Percentiles rank a stretch among this genome's conserved stretches.
phyloP scores from a whole-genome alignment of 2,113 vertebrate species.

The Nyctereutes procyonoides region DNA sequence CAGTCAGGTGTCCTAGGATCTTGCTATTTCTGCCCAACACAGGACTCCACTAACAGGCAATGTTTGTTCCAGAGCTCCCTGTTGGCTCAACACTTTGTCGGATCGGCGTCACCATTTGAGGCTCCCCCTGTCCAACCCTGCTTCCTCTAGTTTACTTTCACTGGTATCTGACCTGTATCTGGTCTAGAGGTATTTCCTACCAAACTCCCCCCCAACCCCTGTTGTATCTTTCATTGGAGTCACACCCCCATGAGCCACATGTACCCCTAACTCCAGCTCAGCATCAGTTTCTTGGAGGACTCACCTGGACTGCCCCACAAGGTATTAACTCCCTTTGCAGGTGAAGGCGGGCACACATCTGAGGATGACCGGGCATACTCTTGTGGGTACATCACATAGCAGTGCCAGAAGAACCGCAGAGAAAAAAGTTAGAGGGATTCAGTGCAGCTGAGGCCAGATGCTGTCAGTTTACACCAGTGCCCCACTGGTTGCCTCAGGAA shows the following conservation, averaged over 20 bases:
- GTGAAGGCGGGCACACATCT: neutral
- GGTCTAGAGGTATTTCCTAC: neutral
- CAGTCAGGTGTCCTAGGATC: neutral
- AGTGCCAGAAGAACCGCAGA: neutral
- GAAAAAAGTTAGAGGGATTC: neutral
- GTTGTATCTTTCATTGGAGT: neutral
- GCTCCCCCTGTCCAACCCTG: neutral
- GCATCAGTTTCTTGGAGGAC: neutral
- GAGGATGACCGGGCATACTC: neutral
- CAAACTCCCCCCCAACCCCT: neutral
- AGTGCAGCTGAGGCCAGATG: neutral
- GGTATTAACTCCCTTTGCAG: neutral
- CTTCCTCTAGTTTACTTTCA: neutral
- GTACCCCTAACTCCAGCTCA: neutral
- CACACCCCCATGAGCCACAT: neutral
- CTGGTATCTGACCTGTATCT: neutral
- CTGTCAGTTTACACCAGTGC: neutral
- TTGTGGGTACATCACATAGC: accelerated
- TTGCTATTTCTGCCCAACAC: neutral
- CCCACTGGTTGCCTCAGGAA: neutral
- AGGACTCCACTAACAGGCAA: neutral
- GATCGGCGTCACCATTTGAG: neutral
- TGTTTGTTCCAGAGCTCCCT: neutral
- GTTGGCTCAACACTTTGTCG: neutral
- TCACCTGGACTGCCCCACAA: neutral